Evolutionary conservation across 2,797 vertebrate species (phyloP).

Genomic region (Myotis pilosus): DNA sequence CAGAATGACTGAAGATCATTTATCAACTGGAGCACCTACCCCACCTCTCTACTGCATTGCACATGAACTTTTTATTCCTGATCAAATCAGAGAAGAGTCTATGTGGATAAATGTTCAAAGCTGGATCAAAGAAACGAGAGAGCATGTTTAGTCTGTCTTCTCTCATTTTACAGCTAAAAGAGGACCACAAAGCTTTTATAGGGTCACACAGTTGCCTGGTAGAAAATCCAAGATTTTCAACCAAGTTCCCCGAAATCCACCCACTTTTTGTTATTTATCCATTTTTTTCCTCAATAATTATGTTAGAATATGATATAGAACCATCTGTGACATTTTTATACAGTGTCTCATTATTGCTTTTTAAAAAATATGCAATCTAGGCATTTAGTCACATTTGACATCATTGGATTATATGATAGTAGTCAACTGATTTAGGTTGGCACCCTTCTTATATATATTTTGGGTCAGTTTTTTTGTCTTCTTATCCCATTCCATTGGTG

Average conservation of each 20-base stretch:
- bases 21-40: neutral
- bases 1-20: neutral
- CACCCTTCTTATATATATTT: neutral
- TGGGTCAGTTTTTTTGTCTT: neutral
- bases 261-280: neutral
- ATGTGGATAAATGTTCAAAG: neutral
- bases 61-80: neutral
- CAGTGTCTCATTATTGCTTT: neutral
- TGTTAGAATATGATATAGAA: neutral
- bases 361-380: neutral
- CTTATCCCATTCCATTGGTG: neutral
- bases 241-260: neutral
- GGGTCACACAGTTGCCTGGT: neutral
- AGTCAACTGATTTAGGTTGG: neutral
- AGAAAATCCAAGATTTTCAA: neutral
- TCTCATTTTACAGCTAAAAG: neutral
- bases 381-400: neutral
- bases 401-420: neutral
- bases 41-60: neutral
- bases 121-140: neutral
- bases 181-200: neutral
- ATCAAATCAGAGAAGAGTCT: neutral
- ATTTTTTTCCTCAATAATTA: neutral
- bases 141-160: neutral
- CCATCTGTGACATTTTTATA: neutral